A percentile compares a stretch with the other conserved stretches of the same genome.
Conservation (phyloP, 1,140 invertebrate species). For the Gonioctena quinquepunctata region DNA sequence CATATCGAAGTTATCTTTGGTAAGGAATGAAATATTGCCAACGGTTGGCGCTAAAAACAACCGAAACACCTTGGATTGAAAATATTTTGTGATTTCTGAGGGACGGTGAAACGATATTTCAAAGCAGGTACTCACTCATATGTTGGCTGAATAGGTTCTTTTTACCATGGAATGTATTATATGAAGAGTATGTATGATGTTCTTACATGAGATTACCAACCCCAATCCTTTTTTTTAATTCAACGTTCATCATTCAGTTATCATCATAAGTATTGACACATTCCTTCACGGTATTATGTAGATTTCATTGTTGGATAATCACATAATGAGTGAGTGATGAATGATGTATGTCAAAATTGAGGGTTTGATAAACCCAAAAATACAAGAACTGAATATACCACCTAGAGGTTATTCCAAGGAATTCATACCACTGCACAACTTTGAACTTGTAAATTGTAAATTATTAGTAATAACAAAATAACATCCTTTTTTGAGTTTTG, state of each 20-base stretch:
- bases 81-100: background rate
- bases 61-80: background rate
- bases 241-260: background rate
- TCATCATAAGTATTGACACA: background rate
- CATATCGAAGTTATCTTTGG: background rate
- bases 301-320: background rate
- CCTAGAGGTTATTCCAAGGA: no score
- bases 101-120: background rate
- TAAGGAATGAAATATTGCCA: background rate
- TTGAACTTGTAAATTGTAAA: no score
- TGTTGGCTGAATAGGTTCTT: background rate
- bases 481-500: no score
- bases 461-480: no score
- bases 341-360: background rate
- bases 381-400: no score
- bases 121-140: background rate
- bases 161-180: no score
- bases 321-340: background rate
- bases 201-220: background rate
- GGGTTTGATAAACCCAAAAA: background rate
- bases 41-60: background rate
- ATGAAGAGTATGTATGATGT: background rate
- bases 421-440: no score
- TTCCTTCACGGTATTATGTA: background rate
- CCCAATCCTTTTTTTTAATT: background rate